A percentile compares a stretch with the other conserved stretches of the same genome.
These are phyloP conservation scores for Meta bourneti DNA, from an alignment of 2,888 invertebrate genomes.

Conservation along the genomic window DNA sequence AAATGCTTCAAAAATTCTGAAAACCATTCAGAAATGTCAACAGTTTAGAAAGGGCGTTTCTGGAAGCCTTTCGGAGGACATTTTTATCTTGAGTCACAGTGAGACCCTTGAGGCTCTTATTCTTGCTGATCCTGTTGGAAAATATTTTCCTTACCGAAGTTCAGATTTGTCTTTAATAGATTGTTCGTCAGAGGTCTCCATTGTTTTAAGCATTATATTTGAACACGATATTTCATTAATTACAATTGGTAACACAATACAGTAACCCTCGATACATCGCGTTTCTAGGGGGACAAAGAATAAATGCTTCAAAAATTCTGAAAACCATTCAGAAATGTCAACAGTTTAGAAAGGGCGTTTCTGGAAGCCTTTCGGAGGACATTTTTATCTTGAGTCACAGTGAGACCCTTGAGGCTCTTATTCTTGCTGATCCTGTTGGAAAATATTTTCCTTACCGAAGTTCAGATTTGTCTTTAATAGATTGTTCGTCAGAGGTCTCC, in stretches of 20 bases:
- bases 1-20: too few species aligned
- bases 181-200: too few species aligned
- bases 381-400: constrained; percentile 1
- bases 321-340: constrained; percentile 69
- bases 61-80: constrained; percentile 18
- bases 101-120: not conserved
- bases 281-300: too few species aligned
- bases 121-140: not conserved
- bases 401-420: not conserved
- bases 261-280: too few species aligned
- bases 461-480: too few species aligned
- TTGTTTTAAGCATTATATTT: too few species aligned
- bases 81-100: not conserved
- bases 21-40: constrained; percentile 70
- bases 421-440: not conserved
- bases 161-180: too few species aligned
- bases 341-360: constrained; percentile 45
- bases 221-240: too few species aligned
- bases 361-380: constrained; percentile 18
- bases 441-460: not conserved
- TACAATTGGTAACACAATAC: too few species aligned
- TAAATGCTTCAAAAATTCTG: too few species aligned
- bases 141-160: not conserved
- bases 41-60: constrained; percentile 42
- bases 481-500: too few species aligned